Evolutionary conservation across 2,797 vertebrate genomes (phyloP).

Genomic region (Lepilemur ruficaudatus): DNA sequence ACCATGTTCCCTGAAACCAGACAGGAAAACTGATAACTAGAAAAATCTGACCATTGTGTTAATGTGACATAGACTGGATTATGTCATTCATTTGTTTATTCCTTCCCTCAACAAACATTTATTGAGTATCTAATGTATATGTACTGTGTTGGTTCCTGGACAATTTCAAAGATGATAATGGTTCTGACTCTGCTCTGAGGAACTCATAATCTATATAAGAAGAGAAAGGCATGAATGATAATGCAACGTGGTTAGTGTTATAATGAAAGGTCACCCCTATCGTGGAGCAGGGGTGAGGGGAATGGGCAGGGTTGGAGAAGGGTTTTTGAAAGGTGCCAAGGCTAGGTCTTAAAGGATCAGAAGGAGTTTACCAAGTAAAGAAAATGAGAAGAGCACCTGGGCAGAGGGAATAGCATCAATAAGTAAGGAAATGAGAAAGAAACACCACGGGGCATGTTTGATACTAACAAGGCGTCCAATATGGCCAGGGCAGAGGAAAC

Average conservation of each 20-base stretch:
- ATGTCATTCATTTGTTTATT: not conserved
- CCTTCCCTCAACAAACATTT: not conserved
- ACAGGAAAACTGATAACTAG: not conserved
- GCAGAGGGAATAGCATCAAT: not conserved
- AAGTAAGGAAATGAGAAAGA: not conserved
- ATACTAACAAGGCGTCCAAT: not conserved
- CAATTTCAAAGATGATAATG: constrained; percentile 5
- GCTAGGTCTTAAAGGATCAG: not conserved
- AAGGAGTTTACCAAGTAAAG: not conserved
- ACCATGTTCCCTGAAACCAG: not conserved
- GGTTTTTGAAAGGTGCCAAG: not conserved
- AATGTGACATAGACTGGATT: not conserved
- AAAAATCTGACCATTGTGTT: not conserved
- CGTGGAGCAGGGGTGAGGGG: not conserved
- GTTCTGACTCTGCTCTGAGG: not conserved
- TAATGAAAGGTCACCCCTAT: too few relatives aligned
- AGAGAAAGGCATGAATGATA: not conserved
- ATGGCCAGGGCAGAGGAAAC: not conserved
- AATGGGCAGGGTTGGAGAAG: not conserved
- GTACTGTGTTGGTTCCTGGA: not conserved
- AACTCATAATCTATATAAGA: not conserved
- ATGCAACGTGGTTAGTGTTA: not conserved
- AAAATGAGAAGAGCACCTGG: not conserved
- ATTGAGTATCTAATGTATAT: not conserved
- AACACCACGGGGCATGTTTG: not conserved